A percentile compares a stretch with the other conserved stretches of the same genome.
phyloP scores from a whole-genome alignment of 2,888 invertebrate genomes.

The Spilarctia lutea region DNA sequence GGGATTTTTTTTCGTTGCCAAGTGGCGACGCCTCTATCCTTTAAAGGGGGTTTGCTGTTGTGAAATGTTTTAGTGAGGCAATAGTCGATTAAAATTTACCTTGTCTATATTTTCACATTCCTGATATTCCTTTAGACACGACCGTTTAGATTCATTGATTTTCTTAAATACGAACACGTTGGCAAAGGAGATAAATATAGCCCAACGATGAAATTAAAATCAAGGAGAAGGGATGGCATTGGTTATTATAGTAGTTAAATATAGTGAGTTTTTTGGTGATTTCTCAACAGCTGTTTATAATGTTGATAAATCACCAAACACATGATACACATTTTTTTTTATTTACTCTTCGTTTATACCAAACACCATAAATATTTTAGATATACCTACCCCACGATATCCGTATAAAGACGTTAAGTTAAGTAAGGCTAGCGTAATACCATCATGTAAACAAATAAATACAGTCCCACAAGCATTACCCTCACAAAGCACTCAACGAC shows the following conservation, averaged over 20 bases:
- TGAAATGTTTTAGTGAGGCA: not conserved
- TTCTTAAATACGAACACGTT: not conserved
- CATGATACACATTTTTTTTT: not conserved
- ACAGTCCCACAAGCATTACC: not conserved
- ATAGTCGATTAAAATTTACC: not conserved
- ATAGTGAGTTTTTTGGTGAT: not conserved
- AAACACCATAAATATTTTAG: not conserved
- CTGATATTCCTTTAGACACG: not conserved
- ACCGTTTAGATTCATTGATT: not conserved
- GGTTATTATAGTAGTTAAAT: not conserved
- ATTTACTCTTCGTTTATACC: not conserved
- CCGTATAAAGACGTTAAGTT: not conserved
- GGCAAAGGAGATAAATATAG: not conserved
- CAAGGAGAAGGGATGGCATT: not conserved
- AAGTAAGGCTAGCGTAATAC: not conserved
- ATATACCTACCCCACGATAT: not conserved
- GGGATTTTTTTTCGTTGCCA: not conserved
- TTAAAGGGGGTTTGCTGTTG: too few relatives aligned
- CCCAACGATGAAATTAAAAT: not conserved
- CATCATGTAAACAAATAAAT: not conserved
- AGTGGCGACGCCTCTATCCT: not conserved
- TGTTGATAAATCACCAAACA: not conserved
- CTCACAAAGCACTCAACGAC: constrained; percentile 2
- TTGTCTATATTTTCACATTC: not conserved
- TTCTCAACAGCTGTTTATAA: not conserved